Conservation (phyloP, 2,797 vertebrate species). For the Tauraco hartlaubi region DNA sequence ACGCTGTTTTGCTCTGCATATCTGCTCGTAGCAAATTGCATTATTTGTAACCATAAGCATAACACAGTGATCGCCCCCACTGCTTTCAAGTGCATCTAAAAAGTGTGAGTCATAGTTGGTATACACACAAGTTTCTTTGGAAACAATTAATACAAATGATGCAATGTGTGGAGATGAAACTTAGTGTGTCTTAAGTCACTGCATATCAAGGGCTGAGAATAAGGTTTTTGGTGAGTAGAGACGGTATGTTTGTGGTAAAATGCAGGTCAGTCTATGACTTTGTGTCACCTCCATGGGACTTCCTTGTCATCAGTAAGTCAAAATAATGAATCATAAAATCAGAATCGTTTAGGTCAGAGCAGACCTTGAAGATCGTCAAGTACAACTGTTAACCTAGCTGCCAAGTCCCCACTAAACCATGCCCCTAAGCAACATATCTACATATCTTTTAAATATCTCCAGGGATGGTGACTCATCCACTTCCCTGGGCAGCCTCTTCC, state of each 20-base stretch:
- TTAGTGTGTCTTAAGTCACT: background rate
- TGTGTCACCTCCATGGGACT: rapidly evolving
- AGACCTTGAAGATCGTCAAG: no score
- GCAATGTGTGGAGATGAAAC: background rate
- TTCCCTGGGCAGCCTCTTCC: no score
- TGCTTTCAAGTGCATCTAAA: background rate
- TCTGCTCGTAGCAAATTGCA: background rate
- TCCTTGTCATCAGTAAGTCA: background rate
- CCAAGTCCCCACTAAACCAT: no score
- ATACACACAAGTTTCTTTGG: background rate
- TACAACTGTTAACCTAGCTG: no score
- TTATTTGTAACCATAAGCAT: background rate
- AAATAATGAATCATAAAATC: background rate
- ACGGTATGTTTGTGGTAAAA: background rate
- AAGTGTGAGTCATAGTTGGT: background rate
- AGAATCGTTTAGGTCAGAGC: no score
- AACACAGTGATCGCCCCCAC: rapidly evolving
- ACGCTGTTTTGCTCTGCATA: background rate
- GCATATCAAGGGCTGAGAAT: background rate
- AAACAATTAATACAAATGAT: background rate
- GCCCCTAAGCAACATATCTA: no score
- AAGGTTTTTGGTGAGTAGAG: background rate
- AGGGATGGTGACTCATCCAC: no score
- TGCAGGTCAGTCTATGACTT: background rate
- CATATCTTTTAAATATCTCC: no score